Evolutionary conservation across 2,113 vertebrate genomes (phyloP).

Genomic region (Dolichallabes microphthalmus): DNA sequence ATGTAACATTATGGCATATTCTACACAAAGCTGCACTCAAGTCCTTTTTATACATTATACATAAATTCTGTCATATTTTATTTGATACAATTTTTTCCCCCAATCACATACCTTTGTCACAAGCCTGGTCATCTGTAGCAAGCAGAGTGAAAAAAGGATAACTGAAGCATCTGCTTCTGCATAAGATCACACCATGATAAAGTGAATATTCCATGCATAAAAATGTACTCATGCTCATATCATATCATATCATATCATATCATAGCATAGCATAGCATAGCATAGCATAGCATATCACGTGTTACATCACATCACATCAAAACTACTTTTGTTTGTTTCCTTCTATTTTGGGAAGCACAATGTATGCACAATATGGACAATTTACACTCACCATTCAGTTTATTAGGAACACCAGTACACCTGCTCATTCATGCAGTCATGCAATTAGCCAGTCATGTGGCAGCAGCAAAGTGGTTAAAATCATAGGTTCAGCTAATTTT

Average conservation of each 20-base stretch:
- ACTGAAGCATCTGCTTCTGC: constrained; percentile 27
- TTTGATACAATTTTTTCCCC: neutral
- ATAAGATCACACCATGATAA: neutral
- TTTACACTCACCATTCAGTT: neutral
- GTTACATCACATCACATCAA: neutral
- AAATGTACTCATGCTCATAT: neutral
- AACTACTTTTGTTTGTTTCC: neutral
- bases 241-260: neutral
- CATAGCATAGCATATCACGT: neutral
- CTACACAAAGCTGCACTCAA: neutral
- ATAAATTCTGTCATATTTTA: neutral
- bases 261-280: neutral
- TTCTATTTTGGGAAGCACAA: neutral
- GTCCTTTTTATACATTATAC: neutral
- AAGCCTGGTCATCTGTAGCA: constrained; percentile 84
- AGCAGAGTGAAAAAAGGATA: constrained; percentile 76
- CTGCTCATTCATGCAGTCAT: neutral
- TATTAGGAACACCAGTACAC: neutral
- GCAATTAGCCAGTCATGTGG: neutral
- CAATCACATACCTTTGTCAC: constrained; percentile 84
- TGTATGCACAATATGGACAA: neutral
- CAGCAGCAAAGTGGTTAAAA: neutral
- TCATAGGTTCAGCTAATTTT: neutral
- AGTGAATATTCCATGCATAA: neutral
- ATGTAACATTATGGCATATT: neutral